A percentile compares a stretch with the other conserved stretches of the same genome.
Conservation (phyloP, 2,888 invertebrate genomes). For the Thecocarcelia acutangulata region DNA sequence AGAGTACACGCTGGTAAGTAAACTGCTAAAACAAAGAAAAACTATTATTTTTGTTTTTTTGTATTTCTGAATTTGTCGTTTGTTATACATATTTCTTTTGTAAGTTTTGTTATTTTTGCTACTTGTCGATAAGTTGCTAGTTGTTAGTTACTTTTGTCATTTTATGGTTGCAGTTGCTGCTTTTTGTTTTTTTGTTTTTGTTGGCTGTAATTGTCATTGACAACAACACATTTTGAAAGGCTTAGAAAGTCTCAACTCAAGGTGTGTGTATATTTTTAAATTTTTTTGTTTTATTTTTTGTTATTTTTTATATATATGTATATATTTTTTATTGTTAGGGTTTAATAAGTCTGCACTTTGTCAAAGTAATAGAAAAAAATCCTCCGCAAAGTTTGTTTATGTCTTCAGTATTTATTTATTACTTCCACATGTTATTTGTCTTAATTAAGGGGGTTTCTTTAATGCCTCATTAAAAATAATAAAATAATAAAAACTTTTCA, state of each 20-base stretch:
- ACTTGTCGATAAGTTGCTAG: constrained; percentile 47
- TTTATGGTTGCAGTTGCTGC: constrained; percentile 24
- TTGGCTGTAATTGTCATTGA: constrained; percentile 45
- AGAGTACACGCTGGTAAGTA: constrained; percentile 40
- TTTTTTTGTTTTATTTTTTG: not conserved
- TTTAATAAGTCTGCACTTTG: constrained; percentile 54
- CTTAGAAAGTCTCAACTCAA: constrained; percentile 43
- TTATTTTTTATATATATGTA: not conserved
- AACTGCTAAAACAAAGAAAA: not conserved
- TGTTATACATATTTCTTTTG: constrained; percentile 35
- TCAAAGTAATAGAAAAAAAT: constrained; percentile 15
- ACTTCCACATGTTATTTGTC: not conserved
- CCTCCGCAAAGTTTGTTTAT: not conserved
- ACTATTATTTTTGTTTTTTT: not conserved
- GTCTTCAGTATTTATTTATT: not conserved
- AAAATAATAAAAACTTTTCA: not conserved
- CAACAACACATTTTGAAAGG: constrained; percentile 28
- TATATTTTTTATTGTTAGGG: constrained; percentile 1
- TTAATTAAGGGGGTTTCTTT: not conserved
- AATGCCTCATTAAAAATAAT: not conserved
- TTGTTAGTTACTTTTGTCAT: constrained; percentile 41
- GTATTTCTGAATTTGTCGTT: constrained; percentile 54
- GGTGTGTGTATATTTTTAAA: constrained; percentile 4
- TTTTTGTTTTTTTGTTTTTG: too few species aligned
- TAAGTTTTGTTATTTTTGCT: constrained; percentile 29